Percentiles rank a stretch among this genome's conserved stretches.
Conservation (phyloP, 2,888 invertebrate species). For the Cremastinae sp. region DNA sequence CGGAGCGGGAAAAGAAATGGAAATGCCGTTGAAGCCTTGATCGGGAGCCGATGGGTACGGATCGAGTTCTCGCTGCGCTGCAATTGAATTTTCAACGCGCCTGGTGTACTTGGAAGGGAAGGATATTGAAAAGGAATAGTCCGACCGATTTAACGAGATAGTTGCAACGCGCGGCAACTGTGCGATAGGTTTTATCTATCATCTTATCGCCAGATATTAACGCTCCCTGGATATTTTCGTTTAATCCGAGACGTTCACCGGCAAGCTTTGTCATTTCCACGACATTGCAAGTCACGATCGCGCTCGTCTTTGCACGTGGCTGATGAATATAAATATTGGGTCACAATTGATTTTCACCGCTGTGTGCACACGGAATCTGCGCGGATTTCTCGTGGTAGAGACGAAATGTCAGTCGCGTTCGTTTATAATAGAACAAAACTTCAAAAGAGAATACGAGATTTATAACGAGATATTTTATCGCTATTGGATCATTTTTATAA, state of each 20-base stretch:
- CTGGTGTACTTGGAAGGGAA: slow-evolving; percentile 9
- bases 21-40: slow-evolving; percentile 2
- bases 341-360: slow-evolving; percentile 13
- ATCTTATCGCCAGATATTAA: slow-evolving; percentile 53
- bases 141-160: slow-evolving; percentile 53
- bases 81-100: slow-evolving; percentile 54
- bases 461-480: slow-evolving; percentile 56
- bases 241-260: slow-evolving; percentile 30
- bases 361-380: slow-evolving; percentile 1
- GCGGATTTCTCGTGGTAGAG: too few species aligned
- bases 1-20: not conserved
- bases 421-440: slow-evolving; percentile 53
- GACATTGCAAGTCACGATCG: too few species aligned
- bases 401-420: slow-evolving; percentile 55
- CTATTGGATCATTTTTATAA: slow-evolving; percentile 23
- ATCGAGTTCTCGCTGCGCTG: slow-evolving; percentile 32
- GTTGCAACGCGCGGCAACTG: slow-evolving; percentile 35
- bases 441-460: slow-evolving; percentile 59
- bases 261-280: slow-evolving; percentile 35
- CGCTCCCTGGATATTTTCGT: slow-evolving; percentile 53
- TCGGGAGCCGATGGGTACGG: slow-evolving; percentile 34
- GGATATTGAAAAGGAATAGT: slow-evolving; percentile 7
- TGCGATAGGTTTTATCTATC: slow-evolving; percentile 47
- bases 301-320: too few species aligned
- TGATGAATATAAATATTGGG: too few species aligned